Evolutionary conservation across 1,140 invertebrate genomes (phyloP).

Genomic region (Neoseiulus cucumeris): DNA sequence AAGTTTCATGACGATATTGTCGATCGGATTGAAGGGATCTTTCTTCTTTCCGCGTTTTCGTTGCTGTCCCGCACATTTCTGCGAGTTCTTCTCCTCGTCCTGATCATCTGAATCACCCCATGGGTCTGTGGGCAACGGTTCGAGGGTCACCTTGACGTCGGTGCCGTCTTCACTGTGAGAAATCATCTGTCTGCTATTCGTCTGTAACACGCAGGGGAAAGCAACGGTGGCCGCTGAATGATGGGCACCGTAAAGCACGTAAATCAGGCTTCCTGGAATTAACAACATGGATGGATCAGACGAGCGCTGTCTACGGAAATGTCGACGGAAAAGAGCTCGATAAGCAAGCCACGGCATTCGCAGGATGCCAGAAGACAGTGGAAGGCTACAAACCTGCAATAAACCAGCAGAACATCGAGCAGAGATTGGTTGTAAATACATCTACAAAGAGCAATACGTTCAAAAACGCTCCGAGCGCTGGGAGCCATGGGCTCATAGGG

Average conservation of each 20-base stretch:
- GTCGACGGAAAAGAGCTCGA: neutral
- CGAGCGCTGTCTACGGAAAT: neutral
- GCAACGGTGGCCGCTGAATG: neutral
- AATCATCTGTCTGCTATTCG: neutral
- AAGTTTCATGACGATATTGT: neutral
- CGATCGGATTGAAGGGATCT: conserved; percentile 2
- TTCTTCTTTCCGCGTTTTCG: neutral
- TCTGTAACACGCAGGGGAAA: neutral
- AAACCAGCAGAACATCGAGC: neutral
- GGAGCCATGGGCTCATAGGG: conserved; percentile 2
- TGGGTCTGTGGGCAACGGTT: neutral
- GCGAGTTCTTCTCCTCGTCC: neutral
- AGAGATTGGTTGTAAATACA: conserved; percentile 3
- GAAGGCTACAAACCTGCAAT: neutral
- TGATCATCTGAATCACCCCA: neutral
- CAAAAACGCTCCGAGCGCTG: neutral
- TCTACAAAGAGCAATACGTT: neutral
- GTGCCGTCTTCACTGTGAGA: neutral
- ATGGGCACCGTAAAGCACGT: neutral
- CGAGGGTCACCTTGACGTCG: neutral
- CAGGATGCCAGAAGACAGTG: no score
- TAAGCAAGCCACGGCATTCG: neutral
- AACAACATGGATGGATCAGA: no score
- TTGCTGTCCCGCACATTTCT: neutral
- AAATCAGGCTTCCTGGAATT: neutral